Evolutionary conservation across 2,888 invertebrate genomes (phyloP).

Genomic region (Amphiduros pacificus): DNA sequence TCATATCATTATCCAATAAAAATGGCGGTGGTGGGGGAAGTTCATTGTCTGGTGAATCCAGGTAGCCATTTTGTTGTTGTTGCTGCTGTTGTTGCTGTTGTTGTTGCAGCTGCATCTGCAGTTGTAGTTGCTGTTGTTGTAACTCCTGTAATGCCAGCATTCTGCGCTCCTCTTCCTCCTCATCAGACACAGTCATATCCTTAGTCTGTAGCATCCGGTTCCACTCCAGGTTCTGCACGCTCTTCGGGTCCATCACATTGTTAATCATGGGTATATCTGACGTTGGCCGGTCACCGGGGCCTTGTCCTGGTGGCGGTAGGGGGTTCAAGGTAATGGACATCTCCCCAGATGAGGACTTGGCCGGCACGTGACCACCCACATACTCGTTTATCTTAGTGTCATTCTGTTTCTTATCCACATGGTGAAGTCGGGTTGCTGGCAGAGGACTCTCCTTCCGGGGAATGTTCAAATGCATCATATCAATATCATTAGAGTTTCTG

Average conservation of each 20-base stretch:
- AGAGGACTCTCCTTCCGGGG: slow-evolving; percentile 16
- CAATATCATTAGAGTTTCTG: slow-evolving; percentile 6
- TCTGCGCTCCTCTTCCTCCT: slow-evolving; percentile 14
- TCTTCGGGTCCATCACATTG: slow-evolving; percentile 4
- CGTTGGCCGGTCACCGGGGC: neutral
- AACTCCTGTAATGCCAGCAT: neutral
- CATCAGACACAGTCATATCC: slow-evolving; percentile 9
- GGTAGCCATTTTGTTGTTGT: neutral
- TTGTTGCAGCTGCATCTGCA: neutral
- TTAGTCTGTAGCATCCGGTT: slow-evolving; percentile 18
- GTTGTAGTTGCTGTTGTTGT: neutral
- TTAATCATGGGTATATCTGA: neutral
- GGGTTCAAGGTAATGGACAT: too few relatives aligned
- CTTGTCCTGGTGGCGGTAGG: too few relatives aligned
- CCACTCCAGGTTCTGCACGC: slow-evolving; percentile 26
- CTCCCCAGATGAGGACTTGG: neutral
- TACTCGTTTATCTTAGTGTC: slow-evolving; percentile 6
- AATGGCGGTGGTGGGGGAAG: slow-evolving; percentile 27
- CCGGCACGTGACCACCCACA: neutral
- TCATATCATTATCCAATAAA: slow-evolving; percentile 11
- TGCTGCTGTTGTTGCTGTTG: neutral
- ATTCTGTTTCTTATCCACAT: slow-evolving; percentile 6
- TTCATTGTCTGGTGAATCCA: slow-evolving; percentile 19
- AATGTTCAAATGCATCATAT: slow-evolving; percentile 20
- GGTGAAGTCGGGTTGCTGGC: slow-evolving; percentile 14